Base-by-base conservation (phyloP, 2,113 vertebrate species). In the Oreochromis niloticus region DNA sequence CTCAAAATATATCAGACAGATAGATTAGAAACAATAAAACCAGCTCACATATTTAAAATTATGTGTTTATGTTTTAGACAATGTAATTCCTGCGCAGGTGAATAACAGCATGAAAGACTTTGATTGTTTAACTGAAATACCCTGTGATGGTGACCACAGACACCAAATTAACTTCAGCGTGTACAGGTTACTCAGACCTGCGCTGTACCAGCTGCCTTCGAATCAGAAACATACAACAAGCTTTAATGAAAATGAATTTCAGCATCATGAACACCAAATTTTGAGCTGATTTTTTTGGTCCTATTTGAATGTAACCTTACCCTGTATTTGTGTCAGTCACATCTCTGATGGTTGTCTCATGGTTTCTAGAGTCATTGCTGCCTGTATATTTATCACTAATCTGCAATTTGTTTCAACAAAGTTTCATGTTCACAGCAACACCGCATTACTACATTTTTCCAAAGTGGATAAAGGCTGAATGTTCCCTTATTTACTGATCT, bases 401-500 rank as follows among this genome's bases (percentile, higher is more conserved):
- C 59, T 75, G 14, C 14, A 50, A 12, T 34, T 16, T 61, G 43
- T 48, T 12, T 63, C 30, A 5, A 75, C 24, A 75, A 75, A 32
- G 16, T 75, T 75, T 50, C 24, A 75, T 75, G 4, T 75, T 75
- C 41, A 24, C 41, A 75, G 41, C 41, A 48, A 19, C 41, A 43
- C 19, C 63, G 19, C 39, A 81, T 54, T 57, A 54, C 5, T 63
- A 8, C 41, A 50, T 32, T 66, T 79, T 55, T 82, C 71, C 73
- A 12, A 61, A 81, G n/a, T 78, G 39, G 32, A 79, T 56, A 55
- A 50, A 71, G 30, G 50, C 36, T 43, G n/a, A 24, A 43, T 57
- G 61, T 81, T 78, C 50, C 50, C 46, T 91, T 85, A 80, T 91
- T 91, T 63, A 80, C 9, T 81, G 34, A 87, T 79, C 80, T 86